These are phyloP conservation scores for Formicarius rufipectus DNA, from an alignment of 2,113 vertebrate species.

Conservation along the genomic window DNA sequence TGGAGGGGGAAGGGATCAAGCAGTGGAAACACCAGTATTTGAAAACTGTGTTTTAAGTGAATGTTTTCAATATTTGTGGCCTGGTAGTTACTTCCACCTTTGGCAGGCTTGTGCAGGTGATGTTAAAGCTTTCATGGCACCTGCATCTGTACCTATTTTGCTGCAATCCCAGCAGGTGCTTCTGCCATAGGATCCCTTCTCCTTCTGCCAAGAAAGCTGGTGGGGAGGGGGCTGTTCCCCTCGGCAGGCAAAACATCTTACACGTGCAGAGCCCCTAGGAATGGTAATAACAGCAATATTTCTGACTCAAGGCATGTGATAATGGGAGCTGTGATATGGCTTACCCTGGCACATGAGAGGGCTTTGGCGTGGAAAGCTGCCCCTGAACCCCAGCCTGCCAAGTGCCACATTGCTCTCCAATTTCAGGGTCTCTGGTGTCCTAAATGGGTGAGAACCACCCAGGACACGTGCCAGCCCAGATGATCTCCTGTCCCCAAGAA, in stretches of 20 bases:
- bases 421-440: not conserved
- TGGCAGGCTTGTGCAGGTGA: not conserved
- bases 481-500: not conserved
- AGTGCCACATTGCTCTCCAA: not conserved
- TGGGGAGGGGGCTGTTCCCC: not conserved
- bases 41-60: not conserved
- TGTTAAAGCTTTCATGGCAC: not conserved
- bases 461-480: not conserved
- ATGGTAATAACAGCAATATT: accelerated
- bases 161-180: not conserved
- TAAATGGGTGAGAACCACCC: not conserved
- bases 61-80: not conserved
- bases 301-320: too few species aligned
- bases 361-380: not conserved
- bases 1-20: not conserved
- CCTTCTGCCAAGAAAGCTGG: not conserved
- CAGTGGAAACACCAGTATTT: not conserved
- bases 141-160: not conserved
- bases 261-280: too few species aligned
- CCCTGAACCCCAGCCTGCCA: not conserved
- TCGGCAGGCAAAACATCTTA: accelerated
- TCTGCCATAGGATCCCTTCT: not conserved
- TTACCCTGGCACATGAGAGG: accelerated
- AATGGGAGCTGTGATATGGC: not conserved
- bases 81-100: not conserved